Base-by-base conservation (phyloP, 2,113 vertebrate genomes). In the Silurus meridionalis region DNA sequence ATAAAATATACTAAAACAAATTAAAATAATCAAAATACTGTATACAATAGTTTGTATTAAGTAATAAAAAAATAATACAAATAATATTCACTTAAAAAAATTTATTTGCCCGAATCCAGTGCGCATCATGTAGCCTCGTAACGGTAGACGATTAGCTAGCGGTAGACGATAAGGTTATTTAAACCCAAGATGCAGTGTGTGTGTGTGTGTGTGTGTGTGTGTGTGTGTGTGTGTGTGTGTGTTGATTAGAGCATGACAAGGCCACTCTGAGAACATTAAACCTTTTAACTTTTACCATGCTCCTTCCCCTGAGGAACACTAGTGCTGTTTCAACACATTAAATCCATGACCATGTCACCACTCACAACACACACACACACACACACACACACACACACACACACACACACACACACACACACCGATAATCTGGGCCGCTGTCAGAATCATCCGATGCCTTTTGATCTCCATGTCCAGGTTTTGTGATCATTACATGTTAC, bases 181-280 rank as follows among this genome's bases (percentile, higher is more conserved):
- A 37, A 37, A 37, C 37, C 37, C 37, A 3, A 37, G 37, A 37
- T 37, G 37, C 37, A 37, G 37, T 37, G 37, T 37, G 15, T 55
- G 78, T 87, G 83, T 46, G 74, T 88, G 87, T 89, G 46, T 28
- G 23, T 50, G 74, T 77, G 74, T 77, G 48, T 77, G 74, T 77
- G 74, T 55, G 48, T n/a, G 74, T 23, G 50, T 52, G 15, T 53
- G 74, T 75, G 14, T 37, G 60, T 84, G 8, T 84, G 19, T 81
- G 60, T 10, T 48, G n/a, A 64, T 83, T 69, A 80, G 25, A 66
- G 75, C 25, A 69, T 72, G 79, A n/a, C 78, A 61, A 52, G 58
- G 74, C 19, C 28, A 66, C 50, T n/a, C 60, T 53, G 5, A 28
- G n/a, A 67, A 11, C 10, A 67, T 28, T 67, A 28, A 67, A 25